phyloP scores from a whole-genome alignment of 2,888 invertebrate genomes.

The Herminia tarsipennalis region DNA sequence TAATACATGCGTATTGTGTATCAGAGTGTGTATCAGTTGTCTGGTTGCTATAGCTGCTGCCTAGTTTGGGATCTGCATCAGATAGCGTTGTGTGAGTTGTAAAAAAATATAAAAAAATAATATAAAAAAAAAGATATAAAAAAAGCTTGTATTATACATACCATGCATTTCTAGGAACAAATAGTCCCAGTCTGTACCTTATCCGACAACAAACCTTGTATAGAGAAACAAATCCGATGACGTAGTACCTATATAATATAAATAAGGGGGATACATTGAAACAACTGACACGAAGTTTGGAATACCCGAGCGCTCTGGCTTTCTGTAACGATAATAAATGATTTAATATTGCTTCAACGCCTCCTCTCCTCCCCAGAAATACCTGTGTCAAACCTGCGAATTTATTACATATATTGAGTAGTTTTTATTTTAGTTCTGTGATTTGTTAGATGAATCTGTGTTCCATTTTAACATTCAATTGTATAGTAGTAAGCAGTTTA shows the following conservation, averaged over 20 bases:
- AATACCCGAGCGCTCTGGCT: constrained; percentile 48
- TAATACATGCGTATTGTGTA: too few species aligned
- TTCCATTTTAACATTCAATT: too few species aligned
- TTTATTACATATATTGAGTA: too few species aligned
- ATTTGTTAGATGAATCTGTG: too few species aligned
- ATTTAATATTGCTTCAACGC: constrained; percentile 36
- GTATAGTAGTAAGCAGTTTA: too few species aligned
- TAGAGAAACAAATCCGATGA: constrained; percentile 32
- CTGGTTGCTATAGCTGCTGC: too few species aligned
- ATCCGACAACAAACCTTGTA: constrained; percentile 35
- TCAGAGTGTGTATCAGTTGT: too few species aligned
- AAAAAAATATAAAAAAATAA: constrained; percentile 12
- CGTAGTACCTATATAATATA: constrained; percentile 46
- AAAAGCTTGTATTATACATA: constrained; percentile 46
- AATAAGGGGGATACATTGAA: constrained; percentile 37
- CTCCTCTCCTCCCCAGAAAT: not conserved
- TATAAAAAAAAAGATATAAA: constrained; percentile 11
- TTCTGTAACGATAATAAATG: constrained; percentile 66
- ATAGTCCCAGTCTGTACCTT: constrained; percentile 39
- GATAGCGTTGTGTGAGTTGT: too few species aligned
- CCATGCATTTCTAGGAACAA: constrained; percentile 40
- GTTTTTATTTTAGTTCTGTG: not conserved
- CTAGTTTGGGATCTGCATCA: too few species aligned
- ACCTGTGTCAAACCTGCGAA: not conserved
- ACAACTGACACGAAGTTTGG: constrained; percentile 44